A percentile compares a stretch with the other conserved stretches of the same genome.
Conservation (phyloP, 2,797 vertebrate species). For the Etheostoma perlongum region DNA sequence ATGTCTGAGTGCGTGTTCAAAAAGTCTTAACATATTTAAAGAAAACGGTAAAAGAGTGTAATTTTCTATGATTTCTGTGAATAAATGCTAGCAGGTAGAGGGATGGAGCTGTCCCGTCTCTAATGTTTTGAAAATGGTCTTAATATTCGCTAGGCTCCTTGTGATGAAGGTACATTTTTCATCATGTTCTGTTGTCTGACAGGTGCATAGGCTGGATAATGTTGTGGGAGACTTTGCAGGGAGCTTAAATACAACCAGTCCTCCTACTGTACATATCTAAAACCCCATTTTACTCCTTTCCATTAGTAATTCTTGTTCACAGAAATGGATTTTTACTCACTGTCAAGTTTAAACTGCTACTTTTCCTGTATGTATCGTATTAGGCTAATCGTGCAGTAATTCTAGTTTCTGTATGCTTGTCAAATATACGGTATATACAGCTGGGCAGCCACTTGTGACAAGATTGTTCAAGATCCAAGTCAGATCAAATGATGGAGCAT, state of each 20-base stretch:
- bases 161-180: conserved; percentile 68
- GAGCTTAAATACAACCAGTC: conserved; percentile 81
- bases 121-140: conserved; percentile 65
- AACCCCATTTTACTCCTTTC: conserved; percentile 80
- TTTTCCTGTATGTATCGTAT: conserved; percentile 73
- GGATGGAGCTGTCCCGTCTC: conserved; percentile 52
- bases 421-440: conserved; percentile 51
- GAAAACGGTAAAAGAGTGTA: conserved; percentile 40
- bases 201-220: conserved; percentile 81
- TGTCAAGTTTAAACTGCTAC: conserved; percentile 76
- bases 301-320: conserved; percentile 81
- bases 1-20: conserved; percentile 12
- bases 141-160: conserved; percentile 69
- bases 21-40: conserved; percentile 40
- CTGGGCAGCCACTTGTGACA: conserved; percentile 33
- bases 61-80: conserved; percentile 52
- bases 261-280: conserved; percentile 83
- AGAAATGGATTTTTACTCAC: conserved; percentile 81
- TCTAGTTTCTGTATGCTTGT: conserved; percentile 68
- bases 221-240: conserved; percentile 80
- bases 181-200: conserved; percentile 78
- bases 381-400: conserved; percentile 77
- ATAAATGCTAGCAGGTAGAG: conserved; percentile 64
- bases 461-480: conserved; percentile 11
- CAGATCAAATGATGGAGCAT: not conserved